Evolutionary conservation across 2,113 vertebrate species (phyloP), one percentile per base, ranked within the genome.

Genomic region (Polypterus bichir): DNA sequence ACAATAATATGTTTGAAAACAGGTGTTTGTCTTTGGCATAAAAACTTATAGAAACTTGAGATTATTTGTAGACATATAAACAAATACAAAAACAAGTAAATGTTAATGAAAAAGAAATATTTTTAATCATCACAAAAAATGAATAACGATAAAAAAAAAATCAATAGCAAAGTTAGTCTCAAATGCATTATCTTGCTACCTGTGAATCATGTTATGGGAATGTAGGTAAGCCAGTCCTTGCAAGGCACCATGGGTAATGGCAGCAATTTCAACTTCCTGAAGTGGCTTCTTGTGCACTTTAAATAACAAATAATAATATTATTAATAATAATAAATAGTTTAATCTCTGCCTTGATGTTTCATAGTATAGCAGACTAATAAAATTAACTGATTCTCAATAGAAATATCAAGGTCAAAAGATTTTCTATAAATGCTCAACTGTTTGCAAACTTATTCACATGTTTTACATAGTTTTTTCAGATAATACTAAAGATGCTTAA

Each of bases 211-310:
- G 70, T 83, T 91, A 75, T 92, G 96, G 83, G 89, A 96, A 88
- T 99, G 96, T 75, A 99, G 84, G 85, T 99, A 99, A 78, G 92
- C 92, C 79, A 99, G 88, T 77, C 96, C 96, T 71, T 93, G 86
- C 90, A 99, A 95, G 90, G 96, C 96, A 90, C 94, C 94, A 0
- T 99, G 92, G 78, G 94, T 95, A 86, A 99, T 95, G 91, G 96
- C 96, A 84, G 96, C 91, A 52, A 99, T 99, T 82, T 99, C 96
- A 71, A 98, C 85, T 84, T 99, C 96, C 82, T 97, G 94, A 72
- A 99, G 93, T 57, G 96, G 93, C 68, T 97, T 98, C 81, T 99
- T 99, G 74, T 99, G 96, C 86, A 99, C 96, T 99, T 47, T 49
- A 52, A 67, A 57, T 55, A 47, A n/a, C 56, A 47, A 63, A 59